Percentiles rank a stretch among this genome's conserved stretches.
Evolutionary conservation across 2,797 vertebrate genomes (phyloP).

Genomic region (Champsocephalus gunnari): DNA sequence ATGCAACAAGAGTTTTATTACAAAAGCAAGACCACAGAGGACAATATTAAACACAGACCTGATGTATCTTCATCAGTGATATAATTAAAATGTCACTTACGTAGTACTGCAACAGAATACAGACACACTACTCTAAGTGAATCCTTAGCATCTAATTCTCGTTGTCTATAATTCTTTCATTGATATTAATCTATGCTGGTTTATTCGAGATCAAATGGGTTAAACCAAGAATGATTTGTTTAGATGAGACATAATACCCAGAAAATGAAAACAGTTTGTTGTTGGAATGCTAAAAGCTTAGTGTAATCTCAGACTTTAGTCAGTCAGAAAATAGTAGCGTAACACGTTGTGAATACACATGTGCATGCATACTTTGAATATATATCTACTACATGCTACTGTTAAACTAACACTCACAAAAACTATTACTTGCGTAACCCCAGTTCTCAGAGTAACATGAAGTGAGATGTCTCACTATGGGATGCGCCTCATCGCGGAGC

Average conservation of each 20-base stretch:
- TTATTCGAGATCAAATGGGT: constrained; percentile 57
- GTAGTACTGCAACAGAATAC: constrained; percentile 42
- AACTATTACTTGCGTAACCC: no score
- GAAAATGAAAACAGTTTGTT: constrained; percentile 40
- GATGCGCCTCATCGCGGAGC: no score
- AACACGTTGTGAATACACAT: neutral
- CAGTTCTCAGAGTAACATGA: no score
- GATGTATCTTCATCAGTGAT: constrained; percentile 68
- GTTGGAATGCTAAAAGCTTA: neutral
- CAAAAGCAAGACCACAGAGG: constrained; percentile 58
- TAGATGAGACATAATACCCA: constrained; percentile 21
- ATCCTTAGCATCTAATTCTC: constrained; percentile 51
- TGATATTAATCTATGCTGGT: constrained; percentile 54
- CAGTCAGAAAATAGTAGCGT: neutral
- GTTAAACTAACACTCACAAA: no score
- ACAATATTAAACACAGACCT: constrained; percentile 62
- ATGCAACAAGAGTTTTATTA: constrained; percentile 54
- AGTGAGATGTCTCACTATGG: no score
- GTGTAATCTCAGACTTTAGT: constrained; percentile 24
- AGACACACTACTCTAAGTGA: constrained; percentile 44
- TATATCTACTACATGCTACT: neutral
- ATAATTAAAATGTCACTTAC: constrained; percentile 70
- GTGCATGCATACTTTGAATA: neutral
- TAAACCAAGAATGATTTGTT: constrained; percentile 57
- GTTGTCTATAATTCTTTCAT: constrained; percentile 40